Evolutionary conservation across 2,888 invertebrate genomes (phyloP).

Genomic region (Lysandra coridon): DNA sequence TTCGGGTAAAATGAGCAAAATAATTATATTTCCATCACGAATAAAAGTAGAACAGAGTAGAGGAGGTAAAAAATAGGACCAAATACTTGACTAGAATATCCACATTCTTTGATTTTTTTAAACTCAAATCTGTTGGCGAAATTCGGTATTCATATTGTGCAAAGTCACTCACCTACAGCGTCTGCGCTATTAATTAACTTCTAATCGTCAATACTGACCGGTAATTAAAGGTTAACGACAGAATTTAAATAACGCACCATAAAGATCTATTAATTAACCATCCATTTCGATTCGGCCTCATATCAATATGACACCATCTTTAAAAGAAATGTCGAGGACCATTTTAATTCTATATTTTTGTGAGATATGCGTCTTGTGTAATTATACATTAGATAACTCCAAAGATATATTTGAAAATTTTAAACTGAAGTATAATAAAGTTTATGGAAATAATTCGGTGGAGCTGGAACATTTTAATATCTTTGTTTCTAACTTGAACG

Average conservation of each 20-base stretch:
- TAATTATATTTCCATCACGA: no score
- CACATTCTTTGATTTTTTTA: no score
- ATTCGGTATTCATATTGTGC: not conserved
- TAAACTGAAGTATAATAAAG: constrained; percentile 19
- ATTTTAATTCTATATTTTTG: not conserved
- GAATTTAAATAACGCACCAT: not conserved
- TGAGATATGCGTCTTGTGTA: not conserved
- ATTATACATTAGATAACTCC: not conserved
- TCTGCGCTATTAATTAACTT: not conserved
- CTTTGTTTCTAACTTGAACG: constrained; percentile 20
- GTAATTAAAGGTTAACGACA: no score
- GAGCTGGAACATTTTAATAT: constrained; percentile 6
- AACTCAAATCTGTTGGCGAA: not conserved
- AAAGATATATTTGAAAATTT: constrained; percentile 5
- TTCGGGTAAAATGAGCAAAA: no score
- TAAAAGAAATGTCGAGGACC: not conserved
- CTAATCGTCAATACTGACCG: no score
- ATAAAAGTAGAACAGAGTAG: no score
- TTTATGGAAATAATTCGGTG: not conserved
- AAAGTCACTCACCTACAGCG: not conserved
- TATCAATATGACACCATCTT: not conserved
- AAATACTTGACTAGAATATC: no score
- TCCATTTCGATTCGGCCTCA: not conserved
- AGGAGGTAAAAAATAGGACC: no score
- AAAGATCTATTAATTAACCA: not conserved